phyloP scores from a whole-genome alignment of 2,888 invertebrate genomes.

The Tuta absoluta region DNA sequence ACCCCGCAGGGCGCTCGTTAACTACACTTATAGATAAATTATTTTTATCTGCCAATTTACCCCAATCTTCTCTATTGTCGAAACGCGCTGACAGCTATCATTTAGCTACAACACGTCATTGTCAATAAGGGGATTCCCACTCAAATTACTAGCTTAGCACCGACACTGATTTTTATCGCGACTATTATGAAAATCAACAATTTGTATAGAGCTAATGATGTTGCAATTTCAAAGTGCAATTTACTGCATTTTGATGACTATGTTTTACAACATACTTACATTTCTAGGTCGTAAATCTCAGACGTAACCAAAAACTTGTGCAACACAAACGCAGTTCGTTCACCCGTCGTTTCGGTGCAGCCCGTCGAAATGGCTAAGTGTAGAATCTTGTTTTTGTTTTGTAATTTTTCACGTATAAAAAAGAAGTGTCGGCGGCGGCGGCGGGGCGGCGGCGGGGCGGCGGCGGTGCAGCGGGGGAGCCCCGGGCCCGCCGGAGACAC shows the following conservation, averaged over 20 bases:
- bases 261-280: constrained; percentile 2
- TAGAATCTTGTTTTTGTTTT: constrained; percentile 60
- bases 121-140: constrained; percentile 23
- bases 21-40: constrained; percentile 72
- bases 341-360: constrained; percentile 41
- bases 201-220: background rate
- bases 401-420: constrained; percentile 54
- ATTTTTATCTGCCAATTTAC: constrained; percentile 79
- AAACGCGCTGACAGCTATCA: constrained; percentile 63
- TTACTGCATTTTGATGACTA: background rate
- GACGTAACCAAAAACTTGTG: constrained; percentile 20
- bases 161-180: constrained; percentile 27
- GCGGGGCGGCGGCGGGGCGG: constrained; percentile 50
- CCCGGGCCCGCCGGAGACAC: constrained; percentile 64
- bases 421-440: constrained; percentile 48
- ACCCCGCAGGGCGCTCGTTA: constrained; percentile 72
- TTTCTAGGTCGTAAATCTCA: constrained; percentile 5
- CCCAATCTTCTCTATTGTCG: constrained; percentile 72
- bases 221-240: background rate
- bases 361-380: constrained; percentile 52
- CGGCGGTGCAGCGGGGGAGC: constrained; percentile 46
- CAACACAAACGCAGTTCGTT: constrained; percentile 40
- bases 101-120: constrained; percentile 48
- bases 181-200: background rate
- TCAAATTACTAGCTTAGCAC: constrained; percentile 14